Base-by-base conservation (phyloP, 2,888 invertebrate species). In the Zhengitettix transpicula region DNA sequence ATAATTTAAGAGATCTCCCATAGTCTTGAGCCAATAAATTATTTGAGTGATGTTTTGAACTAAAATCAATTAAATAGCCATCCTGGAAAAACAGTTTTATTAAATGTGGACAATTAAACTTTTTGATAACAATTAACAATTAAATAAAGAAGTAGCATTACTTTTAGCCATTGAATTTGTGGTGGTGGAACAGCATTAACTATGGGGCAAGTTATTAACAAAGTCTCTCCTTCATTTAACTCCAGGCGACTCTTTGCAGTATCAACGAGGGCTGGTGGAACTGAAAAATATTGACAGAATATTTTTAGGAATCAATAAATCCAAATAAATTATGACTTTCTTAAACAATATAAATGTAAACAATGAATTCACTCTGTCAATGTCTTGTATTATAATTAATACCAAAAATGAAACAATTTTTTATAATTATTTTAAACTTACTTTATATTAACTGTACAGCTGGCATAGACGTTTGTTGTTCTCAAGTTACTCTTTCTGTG, bases 161-260 rank as follows among this genome's bases (percentile, higher is more conserved):
- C 68, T 64, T 68, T 67, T 15, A 65, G 60, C 68, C 68, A 68
- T 52, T 60, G 57, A 54, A 67, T 64, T 52, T 59, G 42, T n/a
- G 68, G 65, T 17, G 65, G 62, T 56, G 67, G 67, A 44, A 64
- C 57, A 9, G 65, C 66, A 15, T 63, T 65, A 5, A 65, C 63
- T 47, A 68, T 62, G 8, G 70, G 70, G 63, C 71, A 71, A 40
- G 64, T 63, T 14, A 71, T 58, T 52, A 66, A 61, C 1, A 69
- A 60, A 42, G 65, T 59, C 55, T 67, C 66, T 16, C 67, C 66
- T 59, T 67, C 67, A 9, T 62, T 64, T 10, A 67, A 64, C 55
- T 66, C 66, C 10, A 66, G 59, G 17, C 56, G 64, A 16, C 57
- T 60, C 15, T 58, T 56, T 14, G 58, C 61, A 10, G 60, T 14